Base-by-base conservation (phyloP, 1,140 invertebrate species). In the Acyrthosiphon pisum region DNA sequence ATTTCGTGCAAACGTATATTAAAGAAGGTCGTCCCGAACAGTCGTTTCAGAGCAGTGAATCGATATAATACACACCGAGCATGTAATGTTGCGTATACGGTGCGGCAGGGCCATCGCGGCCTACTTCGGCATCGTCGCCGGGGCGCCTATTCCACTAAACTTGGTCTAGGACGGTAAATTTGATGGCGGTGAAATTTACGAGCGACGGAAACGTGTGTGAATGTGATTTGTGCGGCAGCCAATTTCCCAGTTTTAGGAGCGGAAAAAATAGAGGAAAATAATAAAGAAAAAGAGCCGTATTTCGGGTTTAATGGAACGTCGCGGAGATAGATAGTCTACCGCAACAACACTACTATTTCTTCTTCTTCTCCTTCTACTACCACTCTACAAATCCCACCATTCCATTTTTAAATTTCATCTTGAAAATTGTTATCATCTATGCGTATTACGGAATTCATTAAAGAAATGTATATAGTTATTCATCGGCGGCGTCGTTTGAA, bases 141-240 rank as follows among this genome's bases (percentile, higher is more conserved):
- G 20, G 50, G 35, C 88, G 88, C 87, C 46, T 88, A 41, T 41
- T 48, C 46, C 18, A 48, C 46, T 22, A 35, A 48, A 87, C 44
- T 87, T 50, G 46, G 48, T 18, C 7, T 35, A 11, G 7, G n/a
- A 35, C 35, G 23, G 88, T 89, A 30, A 56, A 89, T 89, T 56
- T 89, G 88, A 89, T 53, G 35, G 50, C 23, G 22, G 9, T 11
- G 35, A 89, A 56, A 89, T 89, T 89, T 89, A 89, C 48, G 88
- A 56, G 22, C 35, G 9, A 37, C 88, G 35, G 88, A 89, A 89
- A 89, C 88, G n/a, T 30, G 86, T 20, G 86, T 6, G 44, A 88
- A 50, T 46, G 88, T 89, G 50, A 89, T 89, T 89, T 89, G 88
- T 89, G 23, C 50, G 23, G 50, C 48, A 23, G 35, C 88, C 88